Base-by-base conservation (phyloP, 30 jellyfish, hydroid and myxozoan species). In the Aurelia sp. region DNA sequence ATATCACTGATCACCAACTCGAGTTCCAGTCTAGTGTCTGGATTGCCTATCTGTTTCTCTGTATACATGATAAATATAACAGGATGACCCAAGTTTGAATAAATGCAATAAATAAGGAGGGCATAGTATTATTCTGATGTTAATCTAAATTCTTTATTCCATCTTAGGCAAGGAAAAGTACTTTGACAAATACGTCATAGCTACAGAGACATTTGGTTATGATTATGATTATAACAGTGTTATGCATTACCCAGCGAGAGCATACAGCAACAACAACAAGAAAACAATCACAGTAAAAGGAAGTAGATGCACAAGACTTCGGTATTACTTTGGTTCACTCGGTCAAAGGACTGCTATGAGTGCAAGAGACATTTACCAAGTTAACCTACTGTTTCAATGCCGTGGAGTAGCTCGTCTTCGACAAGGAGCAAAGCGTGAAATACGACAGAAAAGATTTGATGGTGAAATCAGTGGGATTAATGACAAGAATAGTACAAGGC, bases 221-320 rank as follows among this genome's bases (percentile, higher is more conserved):
- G 67, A 48, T 41, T 77, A 77, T 44, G 88, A 77, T 77, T 77
- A 57, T 44, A 40, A 61, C 78, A 77, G 88, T 50, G 41, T 77
- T 44, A 77, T 77, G 88, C 88, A 77, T 41, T 77, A 53, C 38
- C 88, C 78, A 27, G 35, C 17, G 13, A 18, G 74, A 50, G 88
- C 88, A 19, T 77, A 20, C 66, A 61, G 68, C 58, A 77, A 0
- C 50, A 63, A 77, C 66, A 78, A 44, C 51, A 31, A 3, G n/a
- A 72, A 72, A 13, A 75, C 86, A 11, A 20, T 38, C 50, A 38
- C 50, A 38, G 50, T 38, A 38, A 38, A 38, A 38, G 50, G 50
- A 38, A 38, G 50, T 55, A 16, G 61, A 77, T 63, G 63, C 67
- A 8, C 8, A 5, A 15, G 66, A 40, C 21, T n/a, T 31, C 66